Percentiles rank a stretch among this genome's conserved stretches.
Conservation (phyloP, 2,797 vertebrate genomes). For the Fistularia commersonii region DNA sequence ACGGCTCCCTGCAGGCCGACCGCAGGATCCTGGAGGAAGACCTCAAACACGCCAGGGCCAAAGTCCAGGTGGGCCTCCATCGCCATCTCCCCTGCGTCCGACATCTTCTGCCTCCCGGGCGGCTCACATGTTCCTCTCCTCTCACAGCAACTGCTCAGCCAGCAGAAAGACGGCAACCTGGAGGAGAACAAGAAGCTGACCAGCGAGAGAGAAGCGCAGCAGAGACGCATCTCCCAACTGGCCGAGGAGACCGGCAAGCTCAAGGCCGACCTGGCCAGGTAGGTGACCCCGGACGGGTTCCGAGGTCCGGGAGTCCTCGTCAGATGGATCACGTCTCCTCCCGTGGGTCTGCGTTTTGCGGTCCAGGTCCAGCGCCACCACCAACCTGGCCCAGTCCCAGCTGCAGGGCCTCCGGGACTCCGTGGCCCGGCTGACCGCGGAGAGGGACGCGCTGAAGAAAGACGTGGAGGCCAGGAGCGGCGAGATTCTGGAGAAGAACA, state of each 20-base stretch:
- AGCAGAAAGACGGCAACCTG: conserved; percentile 89
- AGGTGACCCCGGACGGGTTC: not conserved
- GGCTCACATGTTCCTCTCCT: conserved; percentile 1
- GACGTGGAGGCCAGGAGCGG: conserved; percentile 81
- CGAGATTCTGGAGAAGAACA: conserved; percentile 91
- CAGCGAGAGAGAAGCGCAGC: conserved; percentile 85
- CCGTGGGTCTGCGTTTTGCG: not conserved
- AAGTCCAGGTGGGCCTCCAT: conserved; percentile 72
- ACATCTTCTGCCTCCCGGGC: not conserved
- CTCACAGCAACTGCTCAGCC: conserved; percentile 86
- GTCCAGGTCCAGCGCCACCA: conserved; percentile 80
- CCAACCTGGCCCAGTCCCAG: conserved; percentile 85
- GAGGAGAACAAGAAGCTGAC: conserved; percentile 90
- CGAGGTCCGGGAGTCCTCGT: no score
- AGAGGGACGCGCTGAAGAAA: conserved; percentile 85
- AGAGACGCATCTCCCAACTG: conserved; percentile 87
- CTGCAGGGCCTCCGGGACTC: conserved; percentile 84
- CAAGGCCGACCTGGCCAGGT: conserved; percentile 92
- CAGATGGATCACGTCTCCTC: not conserved
- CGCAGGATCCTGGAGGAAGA: conserved; percentile 95
- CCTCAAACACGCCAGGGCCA: conserved; percentile 88
- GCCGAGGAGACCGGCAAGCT: conserved; percentile 86
- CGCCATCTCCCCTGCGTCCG: not conserved
- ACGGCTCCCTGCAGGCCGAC: conserved; percentile 90
- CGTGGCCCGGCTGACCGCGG: conserved; percentile 75